These are phyloP conservation scores for Polia nebulosa DNA, from an alignment of 2,888 invertebrate species.

Conservation along the genomic window DNA sequence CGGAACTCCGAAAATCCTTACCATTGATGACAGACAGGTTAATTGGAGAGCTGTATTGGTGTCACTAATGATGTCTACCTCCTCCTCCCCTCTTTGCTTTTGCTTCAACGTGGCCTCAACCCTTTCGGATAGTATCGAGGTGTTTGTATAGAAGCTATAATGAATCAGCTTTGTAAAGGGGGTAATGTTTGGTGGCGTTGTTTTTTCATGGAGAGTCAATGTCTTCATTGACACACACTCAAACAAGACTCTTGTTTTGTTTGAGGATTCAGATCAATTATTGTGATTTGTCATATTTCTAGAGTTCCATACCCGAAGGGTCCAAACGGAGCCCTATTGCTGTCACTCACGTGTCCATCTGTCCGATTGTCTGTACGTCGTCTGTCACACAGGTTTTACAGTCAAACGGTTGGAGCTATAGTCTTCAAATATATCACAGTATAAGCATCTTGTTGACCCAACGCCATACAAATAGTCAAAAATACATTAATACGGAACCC, in stretches of 20 bases:
- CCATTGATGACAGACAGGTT: constrained; percentile 54
- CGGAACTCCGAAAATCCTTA: constrained; percentile 17
- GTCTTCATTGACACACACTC: too few species aligned
- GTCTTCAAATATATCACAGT: too few species aligned
- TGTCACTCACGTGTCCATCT: too few species aligned
- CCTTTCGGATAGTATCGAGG: constrained; percentile 37
- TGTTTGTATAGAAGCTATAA: constrained; percentile 28
- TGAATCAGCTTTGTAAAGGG: background rate
- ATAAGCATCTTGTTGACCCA: too few species aligned
- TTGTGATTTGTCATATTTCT: background rate
- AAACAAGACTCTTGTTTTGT: too few species aligned
- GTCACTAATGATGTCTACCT: constrained; percentile 59
- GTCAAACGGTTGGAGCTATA: too few species aligned
- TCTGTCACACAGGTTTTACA: too few species aligned
- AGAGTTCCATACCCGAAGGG: too few species aligned
- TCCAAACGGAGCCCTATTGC: too few species aligned
- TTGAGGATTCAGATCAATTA: background rate
- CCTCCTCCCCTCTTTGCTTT: constrained; percentile 6
- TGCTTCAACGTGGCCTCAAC: background rate
- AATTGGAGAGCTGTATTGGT: constrained; percentile 65
- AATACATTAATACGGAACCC: too few species aligned
- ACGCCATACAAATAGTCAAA: too few species aligned
- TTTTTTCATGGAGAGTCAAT: background rate
- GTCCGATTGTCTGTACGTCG: too few species aligned
- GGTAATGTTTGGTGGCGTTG: background rate